Evolutionary conservation across 1,140 invertebrate species (phyloP).

Genomic region (Varroa destructor): DNA sequence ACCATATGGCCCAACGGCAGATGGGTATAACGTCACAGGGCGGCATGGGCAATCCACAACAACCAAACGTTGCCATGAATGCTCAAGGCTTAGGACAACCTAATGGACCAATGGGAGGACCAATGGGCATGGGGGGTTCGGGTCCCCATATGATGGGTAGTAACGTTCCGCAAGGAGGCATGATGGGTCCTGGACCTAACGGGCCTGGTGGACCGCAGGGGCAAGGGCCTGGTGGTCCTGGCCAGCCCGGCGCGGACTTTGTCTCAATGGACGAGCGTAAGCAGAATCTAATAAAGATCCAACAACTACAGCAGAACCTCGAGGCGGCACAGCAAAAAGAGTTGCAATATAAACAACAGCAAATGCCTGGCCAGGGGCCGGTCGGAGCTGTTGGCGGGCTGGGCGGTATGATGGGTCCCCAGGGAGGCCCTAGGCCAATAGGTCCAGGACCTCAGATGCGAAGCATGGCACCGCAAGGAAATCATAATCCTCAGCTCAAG

Average conservation of each 20-base stretch:
- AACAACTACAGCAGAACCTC: conserved; percentile 55
- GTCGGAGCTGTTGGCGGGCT: conserved; percentile 27
- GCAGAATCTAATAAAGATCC: conserved; percentile 52
- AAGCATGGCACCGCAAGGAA: conserved; percentile 26
- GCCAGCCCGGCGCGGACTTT: conserved; percentile 13
- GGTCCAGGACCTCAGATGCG: conserved; percentile 31
- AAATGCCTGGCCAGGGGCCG: conserved; percentile 31
- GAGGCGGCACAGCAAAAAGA: conserved; percentile 64
- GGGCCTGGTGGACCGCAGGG: neutral
- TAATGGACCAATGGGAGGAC: neutral
- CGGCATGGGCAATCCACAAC: too few relatives aligned
- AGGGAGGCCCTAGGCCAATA: conserved; percentile 31
- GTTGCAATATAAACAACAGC: conserved; percentile 50
- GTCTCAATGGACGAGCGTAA: conserved; percentile 47
- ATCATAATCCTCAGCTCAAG: conserved; percentile 34
- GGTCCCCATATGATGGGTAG: conserved; percentile 20
- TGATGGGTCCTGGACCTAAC: neutral
- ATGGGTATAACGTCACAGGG: conserved; percentile 24
- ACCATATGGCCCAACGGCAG: conserved; percentile 28
- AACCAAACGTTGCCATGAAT: too few relatives aligned
- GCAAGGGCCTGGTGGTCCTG: conserved; percentile 19
- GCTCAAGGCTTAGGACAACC: too few relatives aligned
- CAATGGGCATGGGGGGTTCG: conserved; percentile 34
- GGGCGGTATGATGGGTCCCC: conserved; percentile 33
- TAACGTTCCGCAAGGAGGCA: neutral